These are phyloP conservation scores for Phyllostomus discolor DNA, from an alignment of 2,113 vertebrate species.

Conservation along the genomic window DNA sequence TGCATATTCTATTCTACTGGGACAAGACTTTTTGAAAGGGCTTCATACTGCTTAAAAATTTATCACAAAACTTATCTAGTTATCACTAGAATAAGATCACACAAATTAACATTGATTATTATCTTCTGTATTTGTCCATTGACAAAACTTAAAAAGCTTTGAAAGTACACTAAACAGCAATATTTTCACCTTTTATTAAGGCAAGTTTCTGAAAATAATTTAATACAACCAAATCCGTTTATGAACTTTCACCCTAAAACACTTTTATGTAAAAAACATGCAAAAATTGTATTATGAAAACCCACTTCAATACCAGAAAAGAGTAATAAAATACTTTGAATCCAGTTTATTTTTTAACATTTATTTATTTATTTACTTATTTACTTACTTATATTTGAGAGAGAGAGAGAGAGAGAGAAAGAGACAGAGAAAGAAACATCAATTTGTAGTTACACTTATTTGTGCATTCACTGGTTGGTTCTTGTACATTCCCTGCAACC, in stretches of 20 bases:
- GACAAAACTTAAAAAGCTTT: conserved; percentile 35
- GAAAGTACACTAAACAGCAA: conserved; percentile 42
- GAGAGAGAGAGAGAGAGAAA: too few species aligned
- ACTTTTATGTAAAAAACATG: conserved; percentile 69
- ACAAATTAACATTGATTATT: conserved; percentile 69
- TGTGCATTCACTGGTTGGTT: too few species aligned
- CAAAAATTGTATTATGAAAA: conserved; percentile 76
- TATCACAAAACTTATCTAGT: neutral
- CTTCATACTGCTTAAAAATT: conserved; percentile 62
- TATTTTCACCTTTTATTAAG: conserved; percentile 79
- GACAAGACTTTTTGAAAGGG: conserved; percentile 46
- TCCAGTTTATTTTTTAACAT: conserved; percentile 41
- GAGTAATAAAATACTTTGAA: conserved; percentile 70
- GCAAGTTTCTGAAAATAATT: conserved; percentile 75
- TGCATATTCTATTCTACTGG: conserved; percentile 26
- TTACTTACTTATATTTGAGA: too few species aligned
- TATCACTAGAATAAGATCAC: conserved; percentile 53
- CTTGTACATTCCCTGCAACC: too few species aligned
- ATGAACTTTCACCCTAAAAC: conserved; percentile 51
- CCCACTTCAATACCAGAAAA: conserved; percentile 61
- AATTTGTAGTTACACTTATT: too few species aligned
- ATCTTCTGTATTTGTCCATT: neutral
- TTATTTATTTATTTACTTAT: too few species aligned
- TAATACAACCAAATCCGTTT: conserved; percentile 53
- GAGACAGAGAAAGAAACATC: too few species aligned